A percentile compares a stretch with the other conserved stretches of the same genome.
Conservation (phyloP, 1,140 invertebrate species). For the Melanaphis sacchari region DNA sequence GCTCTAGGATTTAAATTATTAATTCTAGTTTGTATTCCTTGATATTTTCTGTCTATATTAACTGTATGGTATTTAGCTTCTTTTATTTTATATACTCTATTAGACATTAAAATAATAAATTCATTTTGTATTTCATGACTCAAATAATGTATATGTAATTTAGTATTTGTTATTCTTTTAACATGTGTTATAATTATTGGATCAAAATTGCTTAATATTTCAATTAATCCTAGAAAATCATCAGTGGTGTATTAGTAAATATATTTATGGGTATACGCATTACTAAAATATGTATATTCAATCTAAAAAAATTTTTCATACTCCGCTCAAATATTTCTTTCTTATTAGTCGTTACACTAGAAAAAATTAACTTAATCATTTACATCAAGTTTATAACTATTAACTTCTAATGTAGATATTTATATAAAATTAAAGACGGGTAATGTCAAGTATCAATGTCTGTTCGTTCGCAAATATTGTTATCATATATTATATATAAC, state of each 20-base stretch:
- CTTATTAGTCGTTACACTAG: too few species aligned
- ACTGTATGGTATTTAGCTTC: not conserved
- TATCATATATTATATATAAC: too few species aligned
- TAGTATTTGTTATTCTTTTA: not conserved
- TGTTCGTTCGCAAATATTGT: too few species aligned
- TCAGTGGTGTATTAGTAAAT: constrained; percentile 27
- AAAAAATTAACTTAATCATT: too few species aligned
- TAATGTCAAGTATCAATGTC: too few species aligned
- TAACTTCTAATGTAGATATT: too few species aligned
- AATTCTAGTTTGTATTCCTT: constrained; percentile 3
- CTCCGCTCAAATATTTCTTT: too few species aligned
- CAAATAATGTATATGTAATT: not conserved
- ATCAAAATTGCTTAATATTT: constrained; percentile 19
- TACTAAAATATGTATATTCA: too few species aligned
- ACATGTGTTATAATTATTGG: constrained; percentile 14
- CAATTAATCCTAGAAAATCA: not conserved
- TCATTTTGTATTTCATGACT: too few species aligned
- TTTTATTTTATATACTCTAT: not conserved
- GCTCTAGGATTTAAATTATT: not conserved
- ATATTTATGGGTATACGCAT: too few species aligned
- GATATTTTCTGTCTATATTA: not conserved
- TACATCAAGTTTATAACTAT: too few species aligned
- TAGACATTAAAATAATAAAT: not conserved
- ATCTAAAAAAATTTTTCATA: not conserved
- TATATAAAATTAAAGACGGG: too few species aligned